Base-by-base conservation (phyloP, 2,888 invertebrate species). In the Cheilosia pagana region DNA sequence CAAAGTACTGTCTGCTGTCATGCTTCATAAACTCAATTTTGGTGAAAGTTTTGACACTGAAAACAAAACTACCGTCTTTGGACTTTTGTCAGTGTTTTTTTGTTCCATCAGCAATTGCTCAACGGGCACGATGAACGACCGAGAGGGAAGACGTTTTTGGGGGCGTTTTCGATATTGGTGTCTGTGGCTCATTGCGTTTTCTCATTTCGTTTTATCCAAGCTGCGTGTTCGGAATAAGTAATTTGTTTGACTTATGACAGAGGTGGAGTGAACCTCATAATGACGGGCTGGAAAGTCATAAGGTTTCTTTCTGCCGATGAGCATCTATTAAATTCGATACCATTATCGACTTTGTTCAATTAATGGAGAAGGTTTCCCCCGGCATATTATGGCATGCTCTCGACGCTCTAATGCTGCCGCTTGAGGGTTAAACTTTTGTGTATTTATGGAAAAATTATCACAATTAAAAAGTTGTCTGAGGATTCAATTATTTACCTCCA, bases 201-300 rank as follows among this genome's bases (percentile, higher is more conserved):
- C 45, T 16, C 1, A n/a, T 28, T 45, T 21, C 21, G n/a, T 52
- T 53, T 28, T 43, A 25, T 39, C n/a, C 28, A 67, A 50, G n/a
- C 71, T 86, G 76, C 81, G 81, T 81, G 85, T 21, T 72, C 8
- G 43, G 81, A 60, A 81, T 86, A 86, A 86, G 76, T 86, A 81
- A 86, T 67, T 81, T 71, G 50, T 59, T 81, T 63, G 76, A 39
- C 68, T 77, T 53, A 35, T 12, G 8, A 6, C 12, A n/a, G 5
- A n/a, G 16, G 19, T 19, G 35, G 3, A 25, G 8, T 2, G 28
- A 19, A 21, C 10, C 50, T 14, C 0, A 1, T 6, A 41, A 19
- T 67, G 16, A 19, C 53, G 25, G 28, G 28, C 7, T 28, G 25
- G 28, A 43, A 67, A 41, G 28, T 12, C 35, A 3, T 23, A 25